Conservation (phyloP, 23 tunicate species). For the Phallusia fumigata region DNA sequence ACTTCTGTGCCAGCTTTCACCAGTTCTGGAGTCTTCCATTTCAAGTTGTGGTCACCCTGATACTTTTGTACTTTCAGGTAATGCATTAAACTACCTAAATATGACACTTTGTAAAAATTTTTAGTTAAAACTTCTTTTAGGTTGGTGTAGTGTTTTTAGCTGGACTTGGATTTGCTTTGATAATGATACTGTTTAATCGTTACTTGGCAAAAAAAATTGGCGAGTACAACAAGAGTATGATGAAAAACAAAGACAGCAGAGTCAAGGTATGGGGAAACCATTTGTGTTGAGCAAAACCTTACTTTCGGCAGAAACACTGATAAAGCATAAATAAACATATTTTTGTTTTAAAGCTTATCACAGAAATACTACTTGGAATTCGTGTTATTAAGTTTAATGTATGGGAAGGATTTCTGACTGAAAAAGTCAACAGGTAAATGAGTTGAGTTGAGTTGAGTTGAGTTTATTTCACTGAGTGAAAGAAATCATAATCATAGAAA, state of each 20-base stretch:
- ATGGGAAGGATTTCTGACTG: conserved; percentile 69
- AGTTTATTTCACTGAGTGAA: too few species aligned
- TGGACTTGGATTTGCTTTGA: conserved; percentile 73
- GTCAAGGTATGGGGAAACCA: conserved; percentile 39
- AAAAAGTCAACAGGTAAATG: conserved; percentile 55
- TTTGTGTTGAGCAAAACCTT: too few species aligned
- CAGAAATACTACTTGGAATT: conserved; percentile 80
- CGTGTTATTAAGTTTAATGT: conserved; percentile 75
- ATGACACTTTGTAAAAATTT: too few species aligned
- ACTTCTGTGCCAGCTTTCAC: conserved; percentile 88
- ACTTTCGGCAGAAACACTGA: neutral
- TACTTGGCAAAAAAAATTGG: conserved; percentile 85
- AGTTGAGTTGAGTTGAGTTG: too few species aligned
- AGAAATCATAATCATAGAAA: too few species aligned
- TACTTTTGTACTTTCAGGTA: conserved; percentile 80
- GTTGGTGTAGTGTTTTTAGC: conserved; percentile 85
- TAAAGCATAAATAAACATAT: too few species aligned
- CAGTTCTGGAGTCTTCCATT: conserved; percentile 97
- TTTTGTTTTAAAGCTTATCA: conserved; percentile 56
- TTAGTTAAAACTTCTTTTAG: conserved; percentile 15
- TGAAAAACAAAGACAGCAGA: conserved; percentile 80
- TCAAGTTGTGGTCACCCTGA: conserved; percentile 83
- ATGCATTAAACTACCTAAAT: too few species aligned
- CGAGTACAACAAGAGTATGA: conserved; percentile 74
- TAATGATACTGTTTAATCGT: conserved; percentile 93